Conservation (phyloP, 1,140 invertebrate genomes). For the Pseudomyrmex dendroicus region DNA sequence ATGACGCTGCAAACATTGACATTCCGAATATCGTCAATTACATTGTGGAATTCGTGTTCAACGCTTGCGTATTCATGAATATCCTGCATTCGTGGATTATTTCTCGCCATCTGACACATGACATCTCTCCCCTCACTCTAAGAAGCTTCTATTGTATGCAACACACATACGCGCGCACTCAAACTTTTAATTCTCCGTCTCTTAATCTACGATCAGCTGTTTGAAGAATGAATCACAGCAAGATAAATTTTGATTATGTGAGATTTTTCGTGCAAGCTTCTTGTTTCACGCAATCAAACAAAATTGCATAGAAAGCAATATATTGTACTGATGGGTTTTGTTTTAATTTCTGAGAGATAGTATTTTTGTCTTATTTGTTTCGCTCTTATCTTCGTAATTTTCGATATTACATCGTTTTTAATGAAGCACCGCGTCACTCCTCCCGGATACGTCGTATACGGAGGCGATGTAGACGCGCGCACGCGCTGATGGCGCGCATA, state of each 20-base stretch:
- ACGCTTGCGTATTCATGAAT: background rate
- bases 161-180: no score
- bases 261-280: no score
- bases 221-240: no score
- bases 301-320: background rate
- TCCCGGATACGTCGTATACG: background rate
- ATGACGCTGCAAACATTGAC: constrained; percentile 21
- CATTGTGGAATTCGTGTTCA: background rate
- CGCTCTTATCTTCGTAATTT: background rate
- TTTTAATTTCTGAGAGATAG: background rate
- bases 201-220: no score
- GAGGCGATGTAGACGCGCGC: constrained; percentile 44
- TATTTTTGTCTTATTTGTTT: background rate
- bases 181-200: no score
- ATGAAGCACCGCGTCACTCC: constrained; percentile 6
- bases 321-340: background rate
- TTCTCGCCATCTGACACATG: constrained; percentile 24
- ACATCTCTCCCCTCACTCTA: background rate
- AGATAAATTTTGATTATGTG: no score
- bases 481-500: constrained; percentile 19
- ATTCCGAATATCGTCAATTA: constrained; percentile 3
- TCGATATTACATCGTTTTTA: background rate
- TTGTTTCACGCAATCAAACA: background rate
- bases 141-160: background rate
- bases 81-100: background rate